Conservation (phyloP, 2,113 vertebrate genomes). For the Vanacampus margaritifer region DNA sequence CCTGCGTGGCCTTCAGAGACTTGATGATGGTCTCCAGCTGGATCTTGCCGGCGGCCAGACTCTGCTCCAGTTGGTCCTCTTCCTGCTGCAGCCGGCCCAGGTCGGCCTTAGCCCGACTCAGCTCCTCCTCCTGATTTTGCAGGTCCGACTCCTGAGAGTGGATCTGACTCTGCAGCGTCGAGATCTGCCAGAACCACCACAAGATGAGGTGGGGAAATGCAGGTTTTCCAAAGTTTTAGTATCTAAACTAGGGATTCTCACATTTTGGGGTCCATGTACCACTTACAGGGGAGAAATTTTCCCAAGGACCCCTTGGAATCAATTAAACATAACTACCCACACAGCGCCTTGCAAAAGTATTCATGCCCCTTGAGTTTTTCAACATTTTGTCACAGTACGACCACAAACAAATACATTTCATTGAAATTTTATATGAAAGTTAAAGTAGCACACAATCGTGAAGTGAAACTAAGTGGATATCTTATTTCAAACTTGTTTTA, state of each 20-base stretch:
- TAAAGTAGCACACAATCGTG: too few relatives aligned
- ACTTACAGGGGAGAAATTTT: too few relatives aligned
- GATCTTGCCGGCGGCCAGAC: slow-evolving; percentile 88
- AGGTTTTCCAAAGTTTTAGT: not conserved
- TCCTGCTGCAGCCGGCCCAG: slow-evolving; percentile 89
- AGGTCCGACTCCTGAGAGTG: slow-evolving; percentile 92
- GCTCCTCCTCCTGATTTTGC: slow-evolving; percentile 90
- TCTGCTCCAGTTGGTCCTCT: slow-evolving; percentile 92
- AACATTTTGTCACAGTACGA: too few relatives aligned
- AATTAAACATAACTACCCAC: not conserved
- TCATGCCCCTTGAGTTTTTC: too few relatives aligned
- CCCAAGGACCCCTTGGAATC: not conserved
- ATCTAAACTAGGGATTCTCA: not conserved
- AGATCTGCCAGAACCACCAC: slow-evolving; percentile 74
- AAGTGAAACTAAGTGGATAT: too few relatives aligned
- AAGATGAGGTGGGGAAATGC: not conserved
- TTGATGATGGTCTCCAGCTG: slow-evolving; percentile 97
- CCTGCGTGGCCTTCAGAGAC: slow-evolving; percentile 91
- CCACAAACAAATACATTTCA: too few relatives aligned
- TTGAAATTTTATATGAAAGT: too few relatives aligned
- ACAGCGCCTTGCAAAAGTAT: too few relatives aligned
- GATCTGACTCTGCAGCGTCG: slow-evolving; percentile 89
- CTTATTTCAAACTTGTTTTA: too few relatives aligned
- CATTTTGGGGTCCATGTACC: not conserved
- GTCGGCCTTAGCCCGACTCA: slow-evolving; percentile 86